phyloP scores from a whole-genome alignment of 2,888 invertebrate species.

The Rapana venosa region DNA sequence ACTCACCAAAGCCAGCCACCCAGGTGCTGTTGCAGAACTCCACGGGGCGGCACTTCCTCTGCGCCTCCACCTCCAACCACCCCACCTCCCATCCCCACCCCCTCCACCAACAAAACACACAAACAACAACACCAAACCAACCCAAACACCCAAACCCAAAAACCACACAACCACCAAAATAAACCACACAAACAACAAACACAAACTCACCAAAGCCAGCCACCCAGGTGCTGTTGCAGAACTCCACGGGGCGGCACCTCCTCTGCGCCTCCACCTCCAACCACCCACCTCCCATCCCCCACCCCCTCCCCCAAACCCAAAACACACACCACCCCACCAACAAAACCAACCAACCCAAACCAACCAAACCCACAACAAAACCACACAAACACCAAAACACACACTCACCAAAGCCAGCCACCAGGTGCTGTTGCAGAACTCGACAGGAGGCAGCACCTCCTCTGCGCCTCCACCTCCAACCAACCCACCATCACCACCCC shows the following conservation, averaged over 20 bases:
- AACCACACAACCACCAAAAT: background rate
- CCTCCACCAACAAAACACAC: background rate
- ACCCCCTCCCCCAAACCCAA: background rate
- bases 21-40: constrained; percentile 55
- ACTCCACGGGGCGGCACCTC: constrained; percentile 49
- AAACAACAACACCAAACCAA: background rate
- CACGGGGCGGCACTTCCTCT: constrained; percentile 47
- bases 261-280: background rate
- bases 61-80: background rate
- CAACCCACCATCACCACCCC: background rate
- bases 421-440: too few species aligned
- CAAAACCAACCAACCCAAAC: background rate
- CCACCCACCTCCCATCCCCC: too few species aligned
- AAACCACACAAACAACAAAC: background rate
- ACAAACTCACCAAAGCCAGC: constrained; percentile 45
- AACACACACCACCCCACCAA: background rate
- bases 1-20: constrained; percentile 50
- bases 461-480: too few species aligned
- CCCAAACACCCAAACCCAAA: too few species aligned
- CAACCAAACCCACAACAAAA: too few species aligned
- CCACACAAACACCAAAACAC: too few species aligned
- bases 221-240: constrained; percentile 56
- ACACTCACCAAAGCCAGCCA: too few species aligned
- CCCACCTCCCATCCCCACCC: too few species aligned
- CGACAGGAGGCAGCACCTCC: too few species aligned